A percentile compares a stretch with the other conserved stretches of the same genome.
phyloP scores from a whole-genome alignment of 2,797 vertebrate genomes.

The Sandelia bainsii region DNA sequence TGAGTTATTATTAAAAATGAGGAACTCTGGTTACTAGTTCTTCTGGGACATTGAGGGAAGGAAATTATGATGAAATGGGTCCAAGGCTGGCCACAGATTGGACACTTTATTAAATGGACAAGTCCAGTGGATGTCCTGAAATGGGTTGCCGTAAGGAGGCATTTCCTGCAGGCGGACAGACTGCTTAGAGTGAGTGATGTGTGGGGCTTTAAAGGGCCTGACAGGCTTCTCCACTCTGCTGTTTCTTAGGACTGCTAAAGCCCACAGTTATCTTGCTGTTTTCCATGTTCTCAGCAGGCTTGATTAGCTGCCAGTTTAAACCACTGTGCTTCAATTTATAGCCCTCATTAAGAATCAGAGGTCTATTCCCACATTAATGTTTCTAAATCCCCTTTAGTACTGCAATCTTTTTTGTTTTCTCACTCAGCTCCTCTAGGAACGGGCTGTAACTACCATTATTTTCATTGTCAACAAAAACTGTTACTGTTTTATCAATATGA shows the following conservation, averaged over 20 bases:
- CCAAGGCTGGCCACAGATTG: slow-evolving; percentile 49
- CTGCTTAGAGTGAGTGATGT: slow-evolving; percentile 77
- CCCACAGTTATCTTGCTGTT: slow-evolving; percentile 58
- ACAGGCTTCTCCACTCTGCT: slow-evolving; percentile 53
- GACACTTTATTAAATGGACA: slow-evolving; percentile 66
- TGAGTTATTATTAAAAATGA: slow-evolving; percentile 61
- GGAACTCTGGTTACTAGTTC: slow-evolving; percentile 34
- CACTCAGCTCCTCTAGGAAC: slow-evolving; percentile 10
- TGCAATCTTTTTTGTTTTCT: slow-evolving; percentile 44
- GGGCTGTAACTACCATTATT: slow-evolving; percentile 23
- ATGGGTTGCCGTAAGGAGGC: slow-evolving; percentile 70
- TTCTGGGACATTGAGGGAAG: slow-evolving; percentile 47
- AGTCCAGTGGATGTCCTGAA: slow-evolving; percentile 61
- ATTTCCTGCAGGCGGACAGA: slow-evolving; percentile 77
- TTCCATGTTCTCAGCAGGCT: slow-evolving; percentile 68
- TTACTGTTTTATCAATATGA: neutral
- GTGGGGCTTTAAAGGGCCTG: slow-evolving; percentile 64
- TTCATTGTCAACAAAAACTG: slow-evolving; percentile 16
- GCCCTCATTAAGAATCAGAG: slow-evolving; percentile 47
- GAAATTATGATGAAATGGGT: slow-evolving; percentile 62
- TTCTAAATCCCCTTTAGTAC: slow-evolving; percentile 34
- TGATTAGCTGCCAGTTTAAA: slow-evolving; percentile 53
- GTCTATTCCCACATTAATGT: slow-evolving; percentile 56
- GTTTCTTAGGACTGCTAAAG: slow-evolving; percentile 64
- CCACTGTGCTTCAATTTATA: slow-evolving; percentile 54